Evolutionary conservation across 2,113 vertebrate species (phyloP), one percentile per base, ranked within the genome.

Genomic region (Mohoua ochrocephala): DNA sequence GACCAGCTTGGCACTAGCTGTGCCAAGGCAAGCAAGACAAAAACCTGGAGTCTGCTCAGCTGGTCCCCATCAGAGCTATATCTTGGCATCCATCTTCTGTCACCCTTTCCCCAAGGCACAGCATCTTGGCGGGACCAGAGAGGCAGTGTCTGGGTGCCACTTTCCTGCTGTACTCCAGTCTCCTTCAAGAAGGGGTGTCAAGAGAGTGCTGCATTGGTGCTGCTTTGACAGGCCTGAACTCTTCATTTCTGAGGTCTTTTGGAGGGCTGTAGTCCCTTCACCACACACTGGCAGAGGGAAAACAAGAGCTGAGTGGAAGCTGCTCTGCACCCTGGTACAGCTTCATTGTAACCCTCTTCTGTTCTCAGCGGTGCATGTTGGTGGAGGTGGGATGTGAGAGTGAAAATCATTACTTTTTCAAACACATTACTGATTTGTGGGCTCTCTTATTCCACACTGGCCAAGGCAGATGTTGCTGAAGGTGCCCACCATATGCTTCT

Each of bases 1-100:
- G 54, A 90, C 39, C 82, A 78, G 65, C 74, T 91, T 64, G 78
- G 64, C 42, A 11, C 63, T 33, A 2, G 7, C 75, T 88, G 87
- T 91, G 90, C 86, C 44, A 64, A 93, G 44, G 94, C 74, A 93
- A 86, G 71, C 75, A 44, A 83, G 60, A 33, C 81, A 64, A 74
- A 90, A 83, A 15, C 50, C 28, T 0, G 0, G 63, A 27, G 44
- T 47, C 47, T 64, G 67, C 79, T 86, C 88, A 74, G 60, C 75
- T 79, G 85, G 64, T 52, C 31, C 44, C 71, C 0, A 0, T n/a
- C 90, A 80, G 39, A 67, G 64, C 42, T 0, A 0, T 37, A 8
- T 76, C 76, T 44, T 47, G 49, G 37, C 63, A 80, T 92, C 68
- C 68, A 63, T 91, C 59, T 74, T 74, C 47, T 74, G 52, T 47